Evolutionary conservation across 2,797 vertebrate species (phyloP).

Genomic region (Neopelma chrysocephalum): DNA sequence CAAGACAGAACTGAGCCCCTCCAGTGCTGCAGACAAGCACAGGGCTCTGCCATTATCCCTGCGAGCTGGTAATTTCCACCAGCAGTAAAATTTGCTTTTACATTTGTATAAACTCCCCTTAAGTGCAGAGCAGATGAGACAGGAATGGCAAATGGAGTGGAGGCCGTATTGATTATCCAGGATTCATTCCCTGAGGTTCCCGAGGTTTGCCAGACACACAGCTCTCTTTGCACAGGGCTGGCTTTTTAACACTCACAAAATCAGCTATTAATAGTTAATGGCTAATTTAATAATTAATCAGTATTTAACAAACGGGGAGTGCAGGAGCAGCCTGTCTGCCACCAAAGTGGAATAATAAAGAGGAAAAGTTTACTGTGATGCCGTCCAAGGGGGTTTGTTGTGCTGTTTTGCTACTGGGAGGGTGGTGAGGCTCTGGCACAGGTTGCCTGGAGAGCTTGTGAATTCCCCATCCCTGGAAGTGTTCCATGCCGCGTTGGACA

Average conservation of each 20-base stretch:
- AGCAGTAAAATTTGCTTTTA: not conserved
- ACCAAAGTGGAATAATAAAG: slow-evolving; percentile 24
- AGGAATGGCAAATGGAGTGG: slow-evolving; percentile 21
- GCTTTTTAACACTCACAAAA: slow-evolving; percentile 53
- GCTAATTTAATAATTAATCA: slow-evolving; percentile 68
- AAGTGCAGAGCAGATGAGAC: slow-evolving; percentile 14
- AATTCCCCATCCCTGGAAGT: not conserved
- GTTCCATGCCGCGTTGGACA: accelerated
- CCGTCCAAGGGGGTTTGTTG: not conserved
- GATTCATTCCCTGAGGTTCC: slow-evolving; percentile 51
- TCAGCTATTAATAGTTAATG: slow-evolving; percentile 65
- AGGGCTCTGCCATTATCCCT: not conserved
- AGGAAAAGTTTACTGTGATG: not conserved
- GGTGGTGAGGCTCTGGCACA: not conserved
- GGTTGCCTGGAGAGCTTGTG: accelerated
- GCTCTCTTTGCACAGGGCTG: slow-evolving; percentile 33
- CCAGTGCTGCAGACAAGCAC: not conserved
- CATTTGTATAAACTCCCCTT: slow-evolving; percentile 25
- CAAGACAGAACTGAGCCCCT: not conserved
- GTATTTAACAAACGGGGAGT: slow-evolving; percentile 62
- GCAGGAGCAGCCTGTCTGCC: slow-evolving; percentile 34
- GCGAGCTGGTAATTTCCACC: not conserved
- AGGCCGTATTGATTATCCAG: slow-evolving; percentile 49
- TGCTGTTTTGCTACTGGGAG: not conserved
- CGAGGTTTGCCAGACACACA: slow-evolving; percentile 47